Evolutionary conservation across 2,113 vertebrate genomes (phyloP).

Genomic region (Nothobranchius kuhntae): DNA sequence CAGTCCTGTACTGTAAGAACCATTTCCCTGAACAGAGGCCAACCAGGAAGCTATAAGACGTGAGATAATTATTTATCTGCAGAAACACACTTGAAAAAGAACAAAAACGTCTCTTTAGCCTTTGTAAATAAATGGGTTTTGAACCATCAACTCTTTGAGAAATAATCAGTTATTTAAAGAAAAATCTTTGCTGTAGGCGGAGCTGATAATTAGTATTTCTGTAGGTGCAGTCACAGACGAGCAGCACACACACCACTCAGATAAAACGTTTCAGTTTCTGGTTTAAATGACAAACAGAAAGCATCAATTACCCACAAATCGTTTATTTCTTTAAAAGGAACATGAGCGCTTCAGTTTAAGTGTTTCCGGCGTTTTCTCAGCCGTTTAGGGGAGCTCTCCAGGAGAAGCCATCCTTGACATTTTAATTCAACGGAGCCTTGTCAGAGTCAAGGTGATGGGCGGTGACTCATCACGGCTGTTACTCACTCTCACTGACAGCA

Average conservation of each 20-base stretch:
- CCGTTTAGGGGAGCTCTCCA: conserved; percentile 23
- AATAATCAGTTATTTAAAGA: too few species aligned
- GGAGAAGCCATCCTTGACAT: conserved; percentile 35
- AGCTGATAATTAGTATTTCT: too few species aligned
- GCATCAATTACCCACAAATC: neutral
- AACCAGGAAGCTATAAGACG: too few species aligned
- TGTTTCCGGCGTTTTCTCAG: neutral
- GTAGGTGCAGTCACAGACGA: too few species aligned
- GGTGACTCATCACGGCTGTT: conserved; percentile 27
- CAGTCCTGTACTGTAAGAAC: too few species aligned
- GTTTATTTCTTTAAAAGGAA: neutral
- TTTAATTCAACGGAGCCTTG: conserved; percentile 33
- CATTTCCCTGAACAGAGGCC: too few species aligned
- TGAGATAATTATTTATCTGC: too few species aligned
- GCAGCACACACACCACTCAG: neutral
- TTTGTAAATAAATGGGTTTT: too few species aligned
- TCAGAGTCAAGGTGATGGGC: conserved; percentile 51
- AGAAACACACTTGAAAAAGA: too few species aligned
- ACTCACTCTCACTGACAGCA: conserved; percentile 38
- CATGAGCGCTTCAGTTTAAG: neutral
- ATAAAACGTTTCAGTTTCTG: neutral
- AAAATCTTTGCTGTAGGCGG: too few species aligned
- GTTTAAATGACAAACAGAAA: neutral
- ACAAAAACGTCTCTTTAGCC: too few species aligned
- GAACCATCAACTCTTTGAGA: too few species aligned